These are phyloP conservation scores for Drosophila aldrichi DNA, from an alignment of 2,888 invertebrate species.

Conservation along the genomic window DNA sequence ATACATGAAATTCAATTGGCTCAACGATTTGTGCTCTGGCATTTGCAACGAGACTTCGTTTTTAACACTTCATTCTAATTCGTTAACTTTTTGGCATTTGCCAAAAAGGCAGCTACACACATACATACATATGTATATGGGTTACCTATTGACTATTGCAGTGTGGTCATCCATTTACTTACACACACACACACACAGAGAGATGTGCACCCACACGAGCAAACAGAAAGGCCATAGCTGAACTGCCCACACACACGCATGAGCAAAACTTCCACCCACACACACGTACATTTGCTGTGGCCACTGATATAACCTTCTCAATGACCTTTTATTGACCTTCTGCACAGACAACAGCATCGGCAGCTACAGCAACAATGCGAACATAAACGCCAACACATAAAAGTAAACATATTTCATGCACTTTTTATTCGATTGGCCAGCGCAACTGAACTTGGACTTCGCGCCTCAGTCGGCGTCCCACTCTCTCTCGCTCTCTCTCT, in stretches of 20 bases:
- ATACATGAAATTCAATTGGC: constrained; percentile 30
- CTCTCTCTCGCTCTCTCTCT: neutral
- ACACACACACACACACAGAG: constrained; percentile 7
- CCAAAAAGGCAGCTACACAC: constrained; percentile 49
- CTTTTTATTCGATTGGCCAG: constrained; percentile 67
- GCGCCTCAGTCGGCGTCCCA: neutral
- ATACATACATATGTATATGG: constrained; percentile 47
- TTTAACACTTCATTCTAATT: constrained; percentile 68
- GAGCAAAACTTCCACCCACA: constrained; percentile 21
- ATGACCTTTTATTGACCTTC: constrained; percentile 73
- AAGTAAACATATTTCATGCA: constrained; percentile 72
- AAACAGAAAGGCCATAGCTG: constrained; percentile 6
- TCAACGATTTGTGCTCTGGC: constrained; percentile 7
- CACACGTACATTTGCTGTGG: constrained; percentile 23
- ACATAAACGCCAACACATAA: constrained; percentile 72
- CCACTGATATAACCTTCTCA: constrained; percentile 64
- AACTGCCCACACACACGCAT: constrained; percentile 30
- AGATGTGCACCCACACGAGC: constrained; percentile 1
- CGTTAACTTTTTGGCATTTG: constrained; percentile 62
- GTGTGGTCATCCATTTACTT: constrained; percentile 37
- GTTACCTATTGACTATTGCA: constrained; percentile 65
- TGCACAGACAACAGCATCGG: constrained; percentile 43
- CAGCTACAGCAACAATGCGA: constrained; percentile 35
- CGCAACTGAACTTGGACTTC: constrained; percentile 40
- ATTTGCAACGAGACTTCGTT: constrained; percentile 11